Evolutionary conservation across 2,888 invertebrate species (phyloP).

Genomic region (Cephus spinipes): DNA sequence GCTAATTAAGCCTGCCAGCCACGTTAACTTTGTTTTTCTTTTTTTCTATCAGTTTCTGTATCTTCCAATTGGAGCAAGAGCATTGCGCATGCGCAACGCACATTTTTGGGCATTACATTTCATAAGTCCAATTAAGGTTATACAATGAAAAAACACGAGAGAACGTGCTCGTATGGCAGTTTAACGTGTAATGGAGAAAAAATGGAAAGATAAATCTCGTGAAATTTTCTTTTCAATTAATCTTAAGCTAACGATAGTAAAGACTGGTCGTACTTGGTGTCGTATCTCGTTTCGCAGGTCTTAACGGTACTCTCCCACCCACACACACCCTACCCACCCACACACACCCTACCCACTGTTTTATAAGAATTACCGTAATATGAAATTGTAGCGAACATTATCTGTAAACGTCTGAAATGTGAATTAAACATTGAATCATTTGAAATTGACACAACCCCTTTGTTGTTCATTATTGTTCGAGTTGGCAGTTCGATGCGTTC

Average conservation of each 20-base stretch:
- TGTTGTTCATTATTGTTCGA: background rate
- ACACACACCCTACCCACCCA: background rate
- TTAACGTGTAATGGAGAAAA: background rate
- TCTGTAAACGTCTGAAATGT: background rate
- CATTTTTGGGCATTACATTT: background rate
- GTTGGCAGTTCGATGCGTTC: background rate
- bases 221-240: background rate
- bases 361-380: background rate
- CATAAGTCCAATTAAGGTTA: background rate
- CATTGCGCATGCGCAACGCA: background rate
- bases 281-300: background rate
- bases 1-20: background rate
- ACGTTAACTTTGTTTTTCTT: background rate
- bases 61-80: background rate
- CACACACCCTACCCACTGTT: background rate
- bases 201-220: background rate
- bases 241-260: background rate
- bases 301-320: background rate
- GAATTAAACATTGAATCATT: background rate
- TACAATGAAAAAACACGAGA: background rate
- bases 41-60: background rate
- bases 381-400: background rate
- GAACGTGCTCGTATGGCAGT: background rate
- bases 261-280: background rate
- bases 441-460: background rate